Evolutionary conservation across 2,888 invertebrate genomes (phyloP), one percentile per base, ranked within the genome.

Genomic region (Zhuqinia jingwanae): DNA sequence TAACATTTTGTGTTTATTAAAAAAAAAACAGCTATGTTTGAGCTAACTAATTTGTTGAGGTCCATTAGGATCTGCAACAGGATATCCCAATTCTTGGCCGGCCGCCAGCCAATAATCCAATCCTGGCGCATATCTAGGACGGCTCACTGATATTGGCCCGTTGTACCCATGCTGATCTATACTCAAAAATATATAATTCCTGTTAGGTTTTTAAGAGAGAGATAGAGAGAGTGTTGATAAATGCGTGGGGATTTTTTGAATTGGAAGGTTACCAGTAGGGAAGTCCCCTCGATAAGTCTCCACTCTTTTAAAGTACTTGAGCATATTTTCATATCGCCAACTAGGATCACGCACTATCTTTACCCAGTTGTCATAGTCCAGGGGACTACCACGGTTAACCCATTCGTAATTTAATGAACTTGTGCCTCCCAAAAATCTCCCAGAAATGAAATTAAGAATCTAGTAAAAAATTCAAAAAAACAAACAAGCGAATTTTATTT

Each of bases 21-120:
- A n/a, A n/a, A n/a, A n/a, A n/a, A n/a, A n/a, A n/a, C n/a, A n/a
- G 36, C 42, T 22, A 13, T 1, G n/a, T 83, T 79, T 36, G 8
- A 36, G 36, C 36, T 36, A 36, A 36, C 88, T 79, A 10, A 81
- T 53, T 75, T 36, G 22, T 36, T 88, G 87, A 1, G 85, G 85
- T 2, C 87, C 87, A 83, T 88, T 88, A n/a, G 88, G 85, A 63
- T 87, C 88, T 0, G 17, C 53, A 13, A 60, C 42, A 0, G 30
- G 45, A 36, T 78, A 87, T 2, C 87, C 88, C 13, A 88, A 42
- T n/a, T 77, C 70, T 6, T 27, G 22, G 1, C 88, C 88, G 3
- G 88, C 88, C n/a, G 53, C 50, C 0, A 87, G 22, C 85, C 85
- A 88, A 0, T 30, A 11, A 0, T 79, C 65, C 25, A 81, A 27